Evolutionary conservation across 2,113 vertebrate genomes (phyloP), one percentile per base, ranked within the genome.

Genomic region (Sterrhoptilus dennistouni): DNA sequence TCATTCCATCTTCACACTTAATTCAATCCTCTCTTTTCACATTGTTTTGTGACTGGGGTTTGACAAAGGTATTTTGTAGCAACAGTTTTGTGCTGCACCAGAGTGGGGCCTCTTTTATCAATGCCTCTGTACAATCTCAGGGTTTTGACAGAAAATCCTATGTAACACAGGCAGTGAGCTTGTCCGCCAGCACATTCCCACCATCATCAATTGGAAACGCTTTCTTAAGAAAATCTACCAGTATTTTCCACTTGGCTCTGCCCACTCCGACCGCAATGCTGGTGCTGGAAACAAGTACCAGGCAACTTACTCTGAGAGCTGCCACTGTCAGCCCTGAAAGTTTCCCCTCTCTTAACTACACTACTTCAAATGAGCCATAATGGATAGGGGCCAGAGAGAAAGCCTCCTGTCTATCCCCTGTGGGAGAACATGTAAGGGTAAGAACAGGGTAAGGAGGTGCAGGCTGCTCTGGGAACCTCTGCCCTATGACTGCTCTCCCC

Each of bases 351-450:
- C 40, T 65, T n/a, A 69, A 70, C 79, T 40, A 61, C 50, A 36
- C 35, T 40, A 38, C 57, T 79, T 24, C 52, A 72, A 45, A 66
- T 31, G 21, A 60, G 17, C 12, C 15, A 33, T 11, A 36, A 27
- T 0, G 0, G 16, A 31, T 9, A 35, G 25, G 1, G 17, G 8
- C 4, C 9, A 25, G 14, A 9, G 8, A 22, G 11, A 77, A 33
- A 68, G 20, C 38, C 38, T 66, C 27, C 27, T 0, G 0, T 20
- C 27, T 23, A 12, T 17, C 6, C 38, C 28, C 66, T 91, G 47
- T 68, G 88, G 92, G 96, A 98, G 97, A 98, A 98, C 93, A 96
- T 97, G 95, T 12, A 61, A 11, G 38, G 38, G 38, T 38, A 11
- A 38, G 38, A 38, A 63, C 12, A 9, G 8, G 52, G 40, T 90